A percentile compares a stretch with the other conserved stretches of the same genome.
Evolutionary conservation across 1,140 invertebrate species (phyloP).

Genomic region (Papilio helenus): DNA sequence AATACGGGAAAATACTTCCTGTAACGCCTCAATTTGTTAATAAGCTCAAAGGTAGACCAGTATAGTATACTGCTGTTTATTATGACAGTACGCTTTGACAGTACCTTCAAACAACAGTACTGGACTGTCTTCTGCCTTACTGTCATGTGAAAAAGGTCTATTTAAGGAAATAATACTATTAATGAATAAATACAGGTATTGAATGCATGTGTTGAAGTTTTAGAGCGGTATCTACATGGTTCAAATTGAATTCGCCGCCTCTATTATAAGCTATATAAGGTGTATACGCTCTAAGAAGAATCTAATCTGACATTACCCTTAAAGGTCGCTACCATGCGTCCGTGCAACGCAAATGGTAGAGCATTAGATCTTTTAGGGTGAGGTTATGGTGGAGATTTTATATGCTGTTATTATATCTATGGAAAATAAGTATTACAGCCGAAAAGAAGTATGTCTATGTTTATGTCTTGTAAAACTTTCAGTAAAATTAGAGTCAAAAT

Average conservation of each 20-base stretch:
- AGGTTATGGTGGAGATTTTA: background rate
- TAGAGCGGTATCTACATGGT: constrained; percentile 19
- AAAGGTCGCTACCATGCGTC: constrained; percentile 47
- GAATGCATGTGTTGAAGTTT: background rate
- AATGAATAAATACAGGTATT: background rate
- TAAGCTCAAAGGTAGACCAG: too few species aligned
- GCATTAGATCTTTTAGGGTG: constrained; percentile 22
- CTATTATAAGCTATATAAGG: constrained; percentile 56
- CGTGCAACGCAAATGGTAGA: constrained; percentile 45
- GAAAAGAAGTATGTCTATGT: background rate
- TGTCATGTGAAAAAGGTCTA: background rate
- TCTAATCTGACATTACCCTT: constrained; percentile 59
- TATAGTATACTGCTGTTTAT: background rate
- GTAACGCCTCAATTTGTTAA: too few species aligned
- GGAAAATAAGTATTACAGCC: background rate
- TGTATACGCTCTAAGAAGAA: constrained; percentile 43
- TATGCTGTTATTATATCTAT: background rate
- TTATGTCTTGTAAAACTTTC: too few species aligned
- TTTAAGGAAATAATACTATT: background rate
- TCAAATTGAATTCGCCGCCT: constrained; percentile 46
- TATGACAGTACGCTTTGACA: background rate
- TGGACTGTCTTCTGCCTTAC: background rate
- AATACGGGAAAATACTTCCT: too few species aligned
- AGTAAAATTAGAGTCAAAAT: too few species aligned
- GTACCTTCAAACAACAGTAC: background rate